Conservation (phyloP, 2,888 invertebrate species). For the Hesperia comma region DNA sequence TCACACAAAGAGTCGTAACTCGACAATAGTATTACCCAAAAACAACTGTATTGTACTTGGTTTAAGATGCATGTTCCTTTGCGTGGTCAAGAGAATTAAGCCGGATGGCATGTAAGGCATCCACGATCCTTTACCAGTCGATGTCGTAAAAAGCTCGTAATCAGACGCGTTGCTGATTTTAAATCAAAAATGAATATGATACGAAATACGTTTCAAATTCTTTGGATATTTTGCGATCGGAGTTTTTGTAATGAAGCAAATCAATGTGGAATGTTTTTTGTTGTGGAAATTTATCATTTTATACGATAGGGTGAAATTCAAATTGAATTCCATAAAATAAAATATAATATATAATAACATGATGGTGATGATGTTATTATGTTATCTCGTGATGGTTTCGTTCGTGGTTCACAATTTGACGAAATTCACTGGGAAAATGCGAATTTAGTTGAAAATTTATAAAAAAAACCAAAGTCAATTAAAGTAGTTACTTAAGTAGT, state of each 20-base stretch:
- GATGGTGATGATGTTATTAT: no score
- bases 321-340: not conserved
- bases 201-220: conserved; percentile 23
- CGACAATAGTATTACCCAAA: not conserved
- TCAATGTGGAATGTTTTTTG: not conserved
- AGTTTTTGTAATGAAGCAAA: conserved; percentile 8
- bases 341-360: no score
- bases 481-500: no score
- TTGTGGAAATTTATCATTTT: not conserved
- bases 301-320: not conserved
- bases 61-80: not conserved
- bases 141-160: conserved; percentile 34
- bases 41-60: not conserved
- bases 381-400: no score
- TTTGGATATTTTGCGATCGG: conserved; percentile 8
- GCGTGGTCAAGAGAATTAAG: not conserved
- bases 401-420: no score
- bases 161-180: conserved; percentile 31
- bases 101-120: not conserved
- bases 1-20: not conserved
- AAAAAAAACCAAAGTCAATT: no score
- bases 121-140: conserved; percentile 18
- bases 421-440: no score
- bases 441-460: no score
- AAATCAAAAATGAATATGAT: conserved; percentile 34